Evolutionary conservation across 2,113 vertebrate genomes (phyloP).

Genomic region (Psilopogon haemacephalus): DNA sequence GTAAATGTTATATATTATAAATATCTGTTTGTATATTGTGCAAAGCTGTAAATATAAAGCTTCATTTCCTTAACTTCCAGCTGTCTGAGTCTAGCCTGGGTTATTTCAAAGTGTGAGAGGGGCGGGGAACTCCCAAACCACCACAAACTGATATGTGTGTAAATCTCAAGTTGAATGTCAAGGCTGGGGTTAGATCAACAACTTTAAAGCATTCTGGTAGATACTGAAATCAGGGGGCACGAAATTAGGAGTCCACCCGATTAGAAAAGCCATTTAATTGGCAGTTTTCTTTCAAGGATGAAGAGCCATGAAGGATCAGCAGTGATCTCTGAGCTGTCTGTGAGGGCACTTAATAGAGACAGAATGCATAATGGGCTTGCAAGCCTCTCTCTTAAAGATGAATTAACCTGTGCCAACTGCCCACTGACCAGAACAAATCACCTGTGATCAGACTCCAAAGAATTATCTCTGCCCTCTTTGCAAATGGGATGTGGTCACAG

Average conservation of each 20-base stretch:
- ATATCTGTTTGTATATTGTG: too few species aligned
- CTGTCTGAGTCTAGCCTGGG: too few species aligned
- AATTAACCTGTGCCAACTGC: neutral
- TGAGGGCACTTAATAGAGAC: neutral
- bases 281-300: neutral
- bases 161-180: neutral
- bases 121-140: too few species aligned
- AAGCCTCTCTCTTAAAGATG: neutral
- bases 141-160: neutral
- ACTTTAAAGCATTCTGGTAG: neutral
- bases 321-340: neutral
- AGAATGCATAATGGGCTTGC: neutral
- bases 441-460: accelerated
- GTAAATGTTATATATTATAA: too few species aligned
- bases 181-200: neutral
- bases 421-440: neutral
- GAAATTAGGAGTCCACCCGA: neutral
- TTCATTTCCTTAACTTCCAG: too few species aligned
- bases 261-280: neutral
- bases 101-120: too few species aligned
- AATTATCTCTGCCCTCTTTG: neutral
- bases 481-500: neutral
- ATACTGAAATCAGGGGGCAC: neutral
- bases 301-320: neutral
- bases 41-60: too few species aligned